phyloP scores from a whole-genome alignment of 2,797 vertebrate genomes.

The Chromobotia macracanthus region DNA sequence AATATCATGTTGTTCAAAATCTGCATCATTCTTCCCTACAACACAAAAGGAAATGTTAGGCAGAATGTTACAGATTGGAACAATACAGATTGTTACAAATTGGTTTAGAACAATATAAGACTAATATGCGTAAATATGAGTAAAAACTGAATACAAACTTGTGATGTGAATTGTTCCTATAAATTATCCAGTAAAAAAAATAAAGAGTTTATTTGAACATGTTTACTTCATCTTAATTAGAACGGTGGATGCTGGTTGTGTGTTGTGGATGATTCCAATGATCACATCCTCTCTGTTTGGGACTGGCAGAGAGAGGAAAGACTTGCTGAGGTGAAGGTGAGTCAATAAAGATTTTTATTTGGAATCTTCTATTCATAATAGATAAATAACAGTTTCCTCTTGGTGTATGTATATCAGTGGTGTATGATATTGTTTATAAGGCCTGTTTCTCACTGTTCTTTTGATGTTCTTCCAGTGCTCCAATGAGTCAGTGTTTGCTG shows the following conservation, averaged over 20 bases:
- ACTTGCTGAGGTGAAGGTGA: slow-evolving; percentile 92
- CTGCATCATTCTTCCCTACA: background rate
- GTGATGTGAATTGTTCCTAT: slow-evolving; percentile 6
- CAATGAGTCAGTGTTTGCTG: slow-evolving; percentile 93
- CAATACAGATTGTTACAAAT: no score
- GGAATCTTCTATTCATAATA: background rate
- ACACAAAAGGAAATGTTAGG: no score
- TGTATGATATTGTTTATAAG: background rate
- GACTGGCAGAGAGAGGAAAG: slow-evolving; percentile 96
- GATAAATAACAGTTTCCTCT: no score
- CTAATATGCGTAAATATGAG: no score
- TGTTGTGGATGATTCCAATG: slow-evolving; percentile 94
- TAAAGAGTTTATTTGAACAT: background rate
- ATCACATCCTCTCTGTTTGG: slow-evolving; percentile 96
- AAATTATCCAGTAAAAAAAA: background rate
- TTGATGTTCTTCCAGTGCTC: slow-evolving; percentile 81
- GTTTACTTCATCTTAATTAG: slow-evolving; percentile 66
- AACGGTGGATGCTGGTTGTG: slow-evolving; percentile 94
- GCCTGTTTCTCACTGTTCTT: background rate
- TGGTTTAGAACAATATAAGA: no score
- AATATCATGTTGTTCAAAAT: background rate
- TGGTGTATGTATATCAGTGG: no score
- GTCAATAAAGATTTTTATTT: background rate
- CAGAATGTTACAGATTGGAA: no score
- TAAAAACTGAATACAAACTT: no score